Base-by-base conservation (phyloP, 64 coral and sea anemone species). In the Actinia equina region DNA sequence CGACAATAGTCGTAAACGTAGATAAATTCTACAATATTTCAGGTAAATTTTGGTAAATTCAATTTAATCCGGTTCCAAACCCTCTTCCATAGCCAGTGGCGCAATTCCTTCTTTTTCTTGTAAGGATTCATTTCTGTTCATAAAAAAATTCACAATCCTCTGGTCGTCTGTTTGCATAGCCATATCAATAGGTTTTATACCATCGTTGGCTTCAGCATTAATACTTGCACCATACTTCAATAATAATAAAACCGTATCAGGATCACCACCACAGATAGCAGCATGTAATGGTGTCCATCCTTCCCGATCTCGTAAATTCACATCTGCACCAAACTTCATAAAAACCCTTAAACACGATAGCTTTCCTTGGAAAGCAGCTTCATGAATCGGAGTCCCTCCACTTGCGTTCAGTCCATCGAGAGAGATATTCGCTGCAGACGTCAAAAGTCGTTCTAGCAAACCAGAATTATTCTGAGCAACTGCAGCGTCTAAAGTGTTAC, bases 231-330 rank as follows among this genome's bases (percentile, higher is more conserved):
- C 94, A 44, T 90, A 62, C 81, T 65, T 78, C 4, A 97, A 78
- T 25, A 97, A 77, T 46, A 93, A 84, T 22, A 80, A 41, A 17
- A 97, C 91, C 0, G 91, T 89, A 86, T 89, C 85, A 30, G 88
- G 27, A 70, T 97, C 94, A 3, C 94, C 94, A 13, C 94, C 94
- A 18, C 94, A 97, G 64, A 97, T 90, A 1, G 94, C 94, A 6
- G 94, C 94, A 44, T 97, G 94, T 9, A 97, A 85, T 6, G 94
- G 94, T 0, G 94, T 97, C 94, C 94, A 97, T 0, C 94, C 94
- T 70, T 97, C 94, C 80, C 92, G 90, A 56, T 97, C 94, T 17
- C 85, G 85, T 25, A 88, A 83, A 19, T 97, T 86, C 7, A 93
- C 89, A 26, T 77, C 44, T 19, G 86, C 91, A 3, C 94, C 94